Base-by-base conservation (phyloP, 2,888 invertebrate genomes). In the Trypoxylon attenuatum region DNA sequence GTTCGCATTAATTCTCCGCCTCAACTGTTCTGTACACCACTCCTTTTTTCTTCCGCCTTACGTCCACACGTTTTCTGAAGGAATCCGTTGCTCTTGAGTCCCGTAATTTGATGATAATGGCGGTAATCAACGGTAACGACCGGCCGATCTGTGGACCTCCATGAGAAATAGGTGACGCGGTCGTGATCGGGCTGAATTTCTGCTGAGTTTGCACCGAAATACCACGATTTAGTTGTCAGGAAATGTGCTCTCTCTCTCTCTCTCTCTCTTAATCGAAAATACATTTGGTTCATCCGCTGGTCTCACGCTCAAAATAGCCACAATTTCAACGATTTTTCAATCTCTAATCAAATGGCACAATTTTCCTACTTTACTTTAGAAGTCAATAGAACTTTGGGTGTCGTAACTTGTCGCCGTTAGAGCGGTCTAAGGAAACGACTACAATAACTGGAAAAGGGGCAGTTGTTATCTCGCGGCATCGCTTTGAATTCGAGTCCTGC, bases 61-160 rank as follows among this genome's bases (percentile, higher is more conserved):
- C 2, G 2, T 22, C 19, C 23, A 5, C n/a, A 33, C 13, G 22
- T 27, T 52, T 46, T 27, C 54, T 23, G 55, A 56, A n/a, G 57
- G 62, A 61, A 67, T 72, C 62, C 59, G 61, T 71, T 64, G 53
- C 64, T 52, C 53, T 38, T 41, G 23, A 25, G 49, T 43, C 56
- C 56, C 59, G 63, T 73, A 78, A 73, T 77, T 74, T 51, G 69
- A 69, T 47, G 70, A 61, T 71, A 74, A 78, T 71, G 73, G 63
- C 58, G 61, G 71, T 67, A 73, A 78, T 78, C 66, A 69, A 68
- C 57, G 67, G 61, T 63, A 69, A 77, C 60, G 69, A 67, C 66
- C 58, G 42, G 45, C 43, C 54, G 54, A 65, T 69, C 46, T 21
- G 23, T 29, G 54, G 49, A 21, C 50, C 56, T 27, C 13, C 33